phyloP scores from a whole-genome alignment of 2,797 vertebrate genomes.

The Poeciliopsis gracilis region DNA sequence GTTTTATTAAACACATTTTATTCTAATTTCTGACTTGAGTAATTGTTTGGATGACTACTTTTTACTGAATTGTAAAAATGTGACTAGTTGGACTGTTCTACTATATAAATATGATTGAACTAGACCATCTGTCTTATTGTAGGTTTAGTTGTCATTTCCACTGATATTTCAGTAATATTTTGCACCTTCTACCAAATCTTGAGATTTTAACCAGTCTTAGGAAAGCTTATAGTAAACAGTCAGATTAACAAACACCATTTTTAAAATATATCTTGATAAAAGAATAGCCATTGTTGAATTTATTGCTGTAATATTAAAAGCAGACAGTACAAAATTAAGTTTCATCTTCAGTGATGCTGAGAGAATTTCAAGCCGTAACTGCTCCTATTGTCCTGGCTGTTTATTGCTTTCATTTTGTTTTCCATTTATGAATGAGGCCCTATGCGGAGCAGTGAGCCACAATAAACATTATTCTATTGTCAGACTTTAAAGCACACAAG shows the following conservation, averaged over 20 bases:
- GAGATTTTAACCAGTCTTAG: background rate
- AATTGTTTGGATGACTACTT: background rate
- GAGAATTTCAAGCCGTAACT: background rate
- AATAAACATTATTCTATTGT: background rate
- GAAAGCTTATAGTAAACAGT: background rate
- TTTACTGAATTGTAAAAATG: background rate
- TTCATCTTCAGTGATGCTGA: background rate
- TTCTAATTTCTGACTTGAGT: background rate
- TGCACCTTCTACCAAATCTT: background rate
- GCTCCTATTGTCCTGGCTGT: background rate
- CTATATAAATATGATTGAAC: background rate
- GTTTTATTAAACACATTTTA: background rate
- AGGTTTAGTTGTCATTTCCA: background rate
- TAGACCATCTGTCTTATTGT: too few species aligned
- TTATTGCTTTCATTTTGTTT: constrained; percentile 5
- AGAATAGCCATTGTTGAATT: too few species aligned
- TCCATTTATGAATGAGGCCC: background rate
- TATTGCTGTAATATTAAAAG: background rate
- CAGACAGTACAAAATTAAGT: background rate
- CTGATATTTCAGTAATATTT: background rate
- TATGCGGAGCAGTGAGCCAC: background rate
- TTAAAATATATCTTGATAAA: background rate
- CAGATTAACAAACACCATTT: background rate
- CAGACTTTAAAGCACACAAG: background rate
- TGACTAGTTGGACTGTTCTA: background rate